phyloP scores from a whole-genome alignment of 2,113 vertebrate genomes.

The Tragulus kanchil region DNA sequence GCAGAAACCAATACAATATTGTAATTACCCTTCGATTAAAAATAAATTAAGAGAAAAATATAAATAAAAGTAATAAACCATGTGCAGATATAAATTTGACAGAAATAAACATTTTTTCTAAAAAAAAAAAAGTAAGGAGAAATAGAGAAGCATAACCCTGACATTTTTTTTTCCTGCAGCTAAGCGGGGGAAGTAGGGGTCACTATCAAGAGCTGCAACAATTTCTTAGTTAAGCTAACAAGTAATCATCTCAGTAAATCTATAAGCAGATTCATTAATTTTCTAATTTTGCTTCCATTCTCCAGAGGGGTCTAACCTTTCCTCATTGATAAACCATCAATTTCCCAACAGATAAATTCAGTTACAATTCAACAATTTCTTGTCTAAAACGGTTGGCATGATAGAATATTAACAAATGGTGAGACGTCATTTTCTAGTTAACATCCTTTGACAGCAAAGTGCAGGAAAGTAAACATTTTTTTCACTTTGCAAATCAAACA shows the following conservation, averaged over 20 bases:
- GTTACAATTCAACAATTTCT: background rate
- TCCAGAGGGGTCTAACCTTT: background rate
- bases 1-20: background rate
- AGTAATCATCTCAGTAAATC: background rate
- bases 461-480: background rate
- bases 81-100: background rate
- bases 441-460: background rate
- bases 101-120: background rate
- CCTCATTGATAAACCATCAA: background rate
- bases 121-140: background rate
- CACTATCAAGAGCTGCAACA: background rate
- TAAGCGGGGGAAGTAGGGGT: background rate
- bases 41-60: background rate
- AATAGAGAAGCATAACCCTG: background rate
- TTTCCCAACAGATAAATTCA: constrained; percentile 7
- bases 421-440: background rate
- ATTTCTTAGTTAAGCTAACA: constrained; percentile 18
- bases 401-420: background rate
- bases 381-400: constrained; percentile 10
- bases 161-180: background rate
- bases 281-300: background rate
- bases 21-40: background rate
- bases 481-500: constrained; percentile 3
- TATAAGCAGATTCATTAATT: background rate
- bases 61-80: background rate